Evolutionary conservation across 2,113 vertebrate species (phyloP).

Genomic region (Aramus guarauna): DNA sequence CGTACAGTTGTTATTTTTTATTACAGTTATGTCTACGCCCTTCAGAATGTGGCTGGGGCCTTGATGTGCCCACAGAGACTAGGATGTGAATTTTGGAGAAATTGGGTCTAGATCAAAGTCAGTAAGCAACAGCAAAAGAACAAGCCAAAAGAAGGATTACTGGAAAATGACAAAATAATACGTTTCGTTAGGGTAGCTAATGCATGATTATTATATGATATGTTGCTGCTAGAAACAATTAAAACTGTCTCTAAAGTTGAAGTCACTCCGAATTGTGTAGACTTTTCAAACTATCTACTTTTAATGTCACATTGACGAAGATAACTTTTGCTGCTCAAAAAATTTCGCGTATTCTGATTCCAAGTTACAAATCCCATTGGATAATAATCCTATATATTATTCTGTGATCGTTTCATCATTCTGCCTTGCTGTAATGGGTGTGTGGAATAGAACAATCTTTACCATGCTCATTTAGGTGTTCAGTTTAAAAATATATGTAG

Average conservation of each 20-base stretch:
- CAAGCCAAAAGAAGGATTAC: neutral
- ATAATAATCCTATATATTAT: neutral
- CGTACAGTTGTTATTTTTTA: neutral
- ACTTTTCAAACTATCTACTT: neutral
- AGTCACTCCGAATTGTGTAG: neutral
- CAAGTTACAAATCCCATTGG: neutral
- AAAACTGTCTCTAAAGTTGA: neutral
- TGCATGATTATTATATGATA: neutral
- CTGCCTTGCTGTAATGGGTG: neutral
- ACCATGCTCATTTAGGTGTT: neutral
- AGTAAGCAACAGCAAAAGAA: neutral
- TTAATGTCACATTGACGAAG: neutral
- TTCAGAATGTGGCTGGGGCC: neutral
- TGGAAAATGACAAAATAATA: neutral
- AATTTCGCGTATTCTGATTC: neutral
- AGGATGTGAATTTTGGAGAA: slow-evolving; percentile 8
- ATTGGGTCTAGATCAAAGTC: neutral
- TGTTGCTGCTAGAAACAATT: neutral
- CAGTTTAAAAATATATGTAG: neutral
- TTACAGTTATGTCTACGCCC: neutral
- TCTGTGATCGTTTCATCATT: neutral
- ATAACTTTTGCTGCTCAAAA: neutral
- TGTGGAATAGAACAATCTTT: neutral
- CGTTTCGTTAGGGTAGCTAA: neutral
- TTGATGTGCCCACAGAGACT: neutral